Evolutionary conservation across 2,113 vertebrate species (phyloP).

Genomic region (Ailuropoda melanoleuca): DNA sequence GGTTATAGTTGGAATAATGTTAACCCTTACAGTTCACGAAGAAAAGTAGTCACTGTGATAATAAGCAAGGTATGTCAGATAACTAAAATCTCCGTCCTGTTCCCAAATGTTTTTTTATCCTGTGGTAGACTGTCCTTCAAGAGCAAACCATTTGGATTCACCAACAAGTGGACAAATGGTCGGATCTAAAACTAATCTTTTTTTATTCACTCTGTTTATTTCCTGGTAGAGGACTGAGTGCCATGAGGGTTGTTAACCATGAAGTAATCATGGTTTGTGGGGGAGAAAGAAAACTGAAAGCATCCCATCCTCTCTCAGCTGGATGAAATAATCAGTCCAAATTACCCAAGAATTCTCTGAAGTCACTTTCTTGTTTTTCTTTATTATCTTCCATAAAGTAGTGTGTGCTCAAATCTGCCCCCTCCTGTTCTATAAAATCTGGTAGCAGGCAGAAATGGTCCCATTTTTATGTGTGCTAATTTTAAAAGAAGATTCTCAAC

Average conservation of each 20-base stretch:
- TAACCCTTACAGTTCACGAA: not conserved
- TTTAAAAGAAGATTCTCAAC: not conserved
- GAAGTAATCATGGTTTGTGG: not conserved
- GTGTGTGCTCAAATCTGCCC: not conserved
- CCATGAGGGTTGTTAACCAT: not conserved
- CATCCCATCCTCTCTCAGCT: not conserved
- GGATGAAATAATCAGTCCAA: not conserved
- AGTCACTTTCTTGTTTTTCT: slow-evolving; percentile 16
- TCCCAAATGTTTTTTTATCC: not conserved
- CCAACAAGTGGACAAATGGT: not conserved
- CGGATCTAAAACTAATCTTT: not conserved
- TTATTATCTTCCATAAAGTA: not conserved
- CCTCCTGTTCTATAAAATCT: not conserved
- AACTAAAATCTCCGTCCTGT: not conserved
- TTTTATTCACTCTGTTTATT: slow-evolving; percentile 20
- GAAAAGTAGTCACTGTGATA: not conserved
- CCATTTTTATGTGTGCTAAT: not conserved
- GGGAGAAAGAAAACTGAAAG: not conserved
- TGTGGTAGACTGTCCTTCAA: not conserved
- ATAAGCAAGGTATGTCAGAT: not conserved
- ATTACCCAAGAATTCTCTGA: slow-evolving; percentile 22
- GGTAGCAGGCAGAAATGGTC: not conserved
- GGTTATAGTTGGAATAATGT: not conserved
- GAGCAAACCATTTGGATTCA: not conserved
- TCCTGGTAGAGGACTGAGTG: not conserved